phyloP scores from a whole-genome alignment of 2,113 vertebrate genomes.

The Sclerurus mexicanus region DNA sequence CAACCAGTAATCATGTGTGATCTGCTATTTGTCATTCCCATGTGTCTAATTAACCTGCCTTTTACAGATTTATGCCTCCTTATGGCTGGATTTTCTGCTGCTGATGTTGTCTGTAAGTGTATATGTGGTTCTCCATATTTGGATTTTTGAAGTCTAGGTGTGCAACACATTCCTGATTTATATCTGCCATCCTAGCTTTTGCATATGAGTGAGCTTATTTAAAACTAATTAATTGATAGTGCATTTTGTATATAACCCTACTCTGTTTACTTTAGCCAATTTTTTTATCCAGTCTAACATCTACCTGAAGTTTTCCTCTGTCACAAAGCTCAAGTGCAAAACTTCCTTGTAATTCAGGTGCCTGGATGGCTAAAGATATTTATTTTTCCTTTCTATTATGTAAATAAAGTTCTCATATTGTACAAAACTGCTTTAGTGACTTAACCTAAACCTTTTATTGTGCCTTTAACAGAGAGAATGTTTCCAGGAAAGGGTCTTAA shows the following conservation, averaged over 20 bases:
- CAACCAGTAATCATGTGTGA: background rate
- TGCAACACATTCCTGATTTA: background rate
- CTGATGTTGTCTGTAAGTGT: background rate
- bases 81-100: background rate
- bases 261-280: background rate
- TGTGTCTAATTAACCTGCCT: background rate
- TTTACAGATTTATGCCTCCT: background rate
- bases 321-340: background rate
- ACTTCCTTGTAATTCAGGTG: background rate
- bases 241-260: background rate
- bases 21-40: background rate
- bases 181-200: background rate
- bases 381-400: background rate
- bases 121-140: background rate
- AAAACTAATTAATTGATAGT: background rate
- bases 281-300: background rate
- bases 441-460: background rate
- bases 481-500: background rate
- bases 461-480: background rate
- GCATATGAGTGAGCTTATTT: background rate
- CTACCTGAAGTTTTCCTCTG: background rate
- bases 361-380: background rate
- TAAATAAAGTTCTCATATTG: background rate
- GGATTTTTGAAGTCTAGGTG: background rate
- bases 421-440: background rate